Conservation (phyloP, 2,888 invertebrate species). For the Chrysolina americana region DNA sequence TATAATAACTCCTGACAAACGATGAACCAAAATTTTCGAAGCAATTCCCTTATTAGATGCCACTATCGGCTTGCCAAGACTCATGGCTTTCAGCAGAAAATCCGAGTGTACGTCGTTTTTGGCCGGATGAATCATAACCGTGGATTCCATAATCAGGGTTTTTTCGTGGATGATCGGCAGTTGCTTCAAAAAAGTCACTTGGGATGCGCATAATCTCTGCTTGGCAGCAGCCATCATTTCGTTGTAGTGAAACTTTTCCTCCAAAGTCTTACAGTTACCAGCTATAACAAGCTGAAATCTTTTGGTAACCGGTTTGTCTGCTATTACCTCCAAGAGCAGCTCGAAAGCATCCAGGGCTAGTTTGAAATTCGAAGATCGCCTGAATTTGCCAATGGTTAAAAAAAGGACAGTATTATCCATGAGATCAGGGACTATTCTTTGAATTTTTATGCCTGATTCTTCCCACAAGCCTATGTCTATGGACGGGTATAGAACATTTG, state of each 20-base stretch:
- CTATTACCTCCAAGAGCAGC: slow-evolving; percentile 58
- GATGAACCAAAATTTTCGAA: slow-evolving; percentile 58
- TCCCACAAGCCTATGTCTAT: slow-evolving; percentile 64
- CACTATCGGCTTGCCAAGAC: slow-evolving; percentile 63
- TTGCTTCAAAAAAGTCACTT: slow-evolving; percentile 64
- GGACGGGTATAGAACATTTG: slow-evolving; percentile 60
- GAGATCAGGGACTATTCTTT: slow-evolving; percentile 63
- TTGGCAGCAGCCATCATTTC: slow-evolving; percentile 60
- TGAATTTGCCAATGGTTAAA: slow-evolving; percentile 62
- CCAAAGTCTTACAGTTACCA: slow-evolving; percentile 59
- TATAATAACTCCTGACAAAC: slow-evolving; percentile 63
- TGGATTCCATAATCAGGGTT: slow-evolving; percentile 61
- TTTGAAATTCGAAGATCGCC: slow-evolving; percentile 62
- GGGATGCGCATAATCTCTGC: slow-evolving; percentile 60
- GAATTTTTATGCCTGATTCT: slow-evolving; percentile 60
- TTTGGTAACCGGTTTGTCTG: slow-evolving; percentile 57
- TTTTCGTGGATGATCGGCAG: slow-evolving; percentile 64
- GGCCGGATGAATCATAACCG: slow-evolving; percentile 62
- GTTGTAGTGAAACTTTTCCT: slow-evolving; percentile 61
- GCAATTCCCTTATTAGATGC: slow-evolving; percentile 64
- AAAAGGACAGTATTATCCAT: slow-evolving; percentile 60
- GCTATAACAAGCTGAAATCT: slow-evolving; percentile 63
- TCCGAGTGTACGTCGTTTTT: slow-evolving; percentile 63
- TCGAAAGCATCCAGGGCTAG: slow-evolving; percentile 64
- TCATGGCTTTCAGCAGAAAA: slow-evolving; percentile 62